Conservation (phyloP, 1,140 invertebrate species). For the Bombus cullumanus region DNA sequence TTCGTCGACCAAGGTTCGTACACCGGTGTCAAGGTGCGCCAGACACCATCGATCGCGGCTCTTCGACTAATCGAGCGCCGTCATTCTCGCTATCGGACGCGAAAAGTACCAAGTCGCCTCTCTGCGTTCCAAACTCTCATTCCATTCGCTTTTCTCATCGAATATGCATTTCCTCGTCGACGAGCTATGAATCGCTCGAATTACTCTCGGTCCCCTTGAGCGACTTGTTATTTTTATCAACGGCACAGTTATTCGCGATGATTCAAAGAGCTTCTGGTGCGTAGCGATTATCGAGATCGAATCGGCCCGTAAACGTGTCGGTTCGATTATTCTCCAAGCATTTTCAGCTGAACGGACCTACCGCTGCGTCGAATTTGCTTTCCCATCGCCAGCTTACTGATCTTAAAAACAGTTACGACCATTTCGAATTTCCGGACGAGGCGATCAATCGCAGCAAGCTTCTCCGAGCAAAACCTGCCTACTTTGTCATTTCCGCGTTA, state of each 20-base stretch:
- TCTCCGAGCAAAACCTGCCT: not conserved
- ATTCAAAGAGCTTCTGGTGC: not conserved
- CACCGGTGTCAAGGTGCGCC: constrained; percentile 40
- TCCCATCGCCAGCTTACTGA: not conserved
- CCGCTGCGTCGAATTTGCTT: not conserved
- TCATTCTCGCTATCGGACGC: not conserved
- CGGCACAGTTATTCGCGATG: not conserved
- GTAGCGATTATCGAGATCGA: constrained; percentile 3
- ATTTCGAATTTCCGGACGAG: no score
- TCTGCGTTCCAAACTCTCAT: not conserved
- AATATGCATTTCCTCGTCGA: not conserved
- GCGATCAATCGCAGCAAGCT: not conserved
- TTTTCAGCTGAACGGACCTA: not conserved
- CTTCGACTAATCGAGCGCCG: not conserved
- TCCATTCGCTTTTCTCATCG: not conserved
- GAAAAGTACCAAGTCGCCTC: constrained; percentile 24
- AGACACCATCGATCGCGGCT: constrained; percentile 32
- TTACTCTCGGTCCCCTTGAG: no score
- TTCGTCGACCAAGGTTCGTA: constrained; percentile 83
- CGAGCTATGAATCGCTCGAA: no score
- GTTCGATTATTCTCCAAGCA: not conserved
- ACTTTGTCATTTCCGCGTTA: not conserved
- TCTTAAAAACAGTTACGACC: not conserved
- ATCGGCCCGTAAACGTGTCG: not conserved
- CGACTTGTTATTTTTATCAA: constrained; percentile 2